Evolutionary conservation across 2,888 invertebrate genomes (phyloP).

Genomic region (Pyrrhopygopsis socrates): DNA sequence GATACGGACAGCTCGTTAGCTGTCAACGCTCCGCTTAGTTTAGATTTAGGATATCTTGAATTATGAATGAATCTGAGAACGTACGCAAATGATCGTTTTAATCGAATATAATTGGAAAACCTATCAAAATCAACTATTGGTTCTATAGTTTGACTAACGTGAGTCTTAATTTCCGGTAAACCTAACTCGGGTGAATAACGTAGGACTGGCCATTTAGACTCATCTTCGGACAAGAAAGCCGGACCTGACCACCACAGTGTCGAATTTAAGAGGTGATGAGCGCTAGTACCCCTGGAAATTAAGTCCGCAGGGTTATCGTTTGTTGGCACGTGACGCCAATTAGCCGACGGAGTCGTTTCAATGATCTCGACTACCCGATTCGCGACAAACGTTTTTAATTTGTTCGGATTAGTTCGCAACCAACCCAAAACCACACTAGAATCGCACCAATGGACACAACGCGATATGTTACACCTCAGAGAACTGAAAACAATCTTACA

Average conservation of each 20-base stretch:
- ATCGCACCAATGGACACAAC: constrained; percentile 56
- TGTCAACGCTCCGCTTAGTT: background rate
- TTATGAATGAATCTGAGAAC: constrained; percentile 7
- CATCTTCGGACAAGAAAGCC: background rate
- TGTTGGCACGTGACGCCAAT: constrained; percentile 51
- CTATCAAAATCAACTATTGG: constrained; percentile 19
- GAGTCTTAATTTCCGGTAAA: background rate
- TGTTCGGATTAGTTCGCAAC: constrained; percentile 55
- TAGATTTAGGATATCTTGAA: background rate
- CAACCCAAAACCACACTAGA: constrained; percentile 66
- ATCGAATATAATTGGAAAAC: constrained; percentile 33
- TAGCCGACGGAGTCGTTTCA: background rate
- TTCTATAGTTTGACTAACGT: background rate
- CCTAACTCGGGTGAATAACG: background rate
- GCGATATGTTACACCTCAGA: background rate
- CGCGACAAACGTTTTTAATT: constrained; percentile 69
- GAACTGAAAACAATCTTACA: constrained; percentile 52
- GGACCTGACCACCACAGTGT: background rate
- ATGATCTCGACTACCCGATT: background rate
- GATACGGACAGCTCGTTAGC: background rate
- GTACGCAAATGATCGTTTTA: constrained; percentile 56
- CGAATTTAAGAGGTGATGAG: constrained; percentile 12
- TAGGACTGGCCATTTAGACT: background rate
- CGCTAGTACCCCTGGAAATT: constrained; percentile 39
- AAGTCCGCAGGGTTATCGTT: constrained; percentile 55